phyloP scores from a whole-genome alignment of 2,888 invertebrate species.

The Xanthia togata region DNA sequence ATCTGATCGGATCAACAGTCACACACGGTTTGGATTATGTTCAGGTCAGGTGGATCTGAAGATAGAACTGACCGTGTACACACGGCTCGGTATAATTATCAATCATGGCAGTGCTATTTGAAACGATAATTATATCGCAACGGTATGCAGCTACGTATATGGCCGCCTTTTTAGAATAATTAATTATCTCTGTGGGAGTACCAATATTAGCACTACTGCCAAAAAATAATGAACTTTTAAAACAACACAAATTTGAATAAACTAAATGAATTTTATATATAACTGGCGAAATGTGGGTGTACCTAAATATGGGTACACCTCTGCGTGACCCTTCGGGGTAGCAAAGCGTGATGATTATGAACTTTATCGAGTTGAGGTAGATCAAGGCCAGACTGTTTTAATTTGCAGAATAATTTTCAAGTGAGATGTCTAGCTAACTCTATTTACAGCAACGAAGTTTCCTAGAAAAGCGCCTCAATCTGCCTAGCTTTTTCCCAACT shows the following conservation, averaged over 20 bases:
- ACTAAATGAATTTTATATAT: not conserved
- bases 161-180: too few species aligned
- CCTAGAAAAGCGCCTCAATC: too few species aligned
- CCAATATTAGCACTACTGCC: too few species aligned
- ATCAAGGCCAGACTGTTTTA: not conserved
- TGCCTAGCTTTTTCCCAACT: too few species aligned
- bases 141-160: too few species aligned
- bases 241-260: not conserved
- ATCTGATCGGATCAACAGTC: too few species aligned
- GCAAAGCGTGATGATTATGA: not conserved
- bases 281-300: not conserved
- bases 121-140: not conserved
- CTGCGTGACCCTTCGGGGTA: not conserved
- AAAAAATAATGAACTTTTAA: not conserved
- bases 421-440: too few species aligned
- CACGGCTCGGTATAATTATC: not conserved
- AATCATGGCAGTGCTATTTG: too few species aligned
- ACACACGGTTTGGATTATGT: too few species aligned
- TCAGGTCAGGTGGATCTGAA: not conserved
- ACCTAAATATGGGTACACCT: not conserved
- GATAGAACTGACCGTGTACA: not conserved
- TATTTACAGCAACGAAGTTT: too few species aligned
- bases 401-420: too few species aligned
- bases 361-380: not conserved
- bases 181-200: not conserved